A percentile compares a stretch with the other conserved stretches of the same genome.
Evolutionary conservation across 2,888 invertebrate genomes (phyloP).

Genomic region (Notodonta dromedarius): DNA sequence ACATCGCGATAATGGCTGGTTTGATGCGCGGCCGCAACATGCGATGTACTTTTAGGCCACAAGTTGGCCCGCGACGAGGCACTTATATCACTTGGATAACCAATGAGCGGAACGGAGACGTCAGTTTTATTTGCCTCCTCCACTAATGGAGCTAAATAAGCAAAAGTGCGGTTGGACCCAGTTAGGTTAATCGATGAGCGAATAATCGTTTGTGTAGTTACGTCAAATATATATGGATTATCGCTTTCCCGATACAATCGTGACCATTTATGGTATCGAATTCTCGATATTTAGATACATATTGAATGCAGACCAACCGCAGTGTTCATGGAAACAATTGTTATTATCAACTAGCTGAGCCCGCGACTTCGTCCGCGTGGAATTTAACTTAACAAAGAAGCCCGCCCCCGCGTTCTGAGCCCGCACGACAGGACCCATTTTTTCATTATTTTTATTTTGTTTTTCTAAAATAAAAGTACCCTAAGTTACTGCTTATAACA

Average conservation of each 20-base stretch:
- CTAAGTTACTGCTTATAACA: no score
- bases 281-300: neutral
- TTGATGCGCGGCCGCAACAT: no score
- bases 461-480: no score
- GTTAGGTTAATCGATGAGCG: conserved; percentile 16
- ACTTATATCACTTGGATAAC: conserved; percentile 29
- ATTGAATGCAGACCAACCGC: neutral
- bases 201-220: conserved; percentile 2
- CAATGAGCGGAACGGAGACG: conserved; percentile 47
- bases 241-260: neutral
- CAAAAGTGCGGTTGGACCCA: conserved; percentile 26
- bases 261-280: neutral
- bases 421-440: no score
- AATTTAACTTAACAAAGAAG: no score
- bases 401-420: no score
- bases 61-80: conserved; percentile 28
- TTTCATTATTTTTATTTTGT: no score
- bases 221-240: neutral
- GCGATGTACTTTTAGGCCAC: conserved; percentile 20
- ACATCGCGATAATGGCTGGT: no score
- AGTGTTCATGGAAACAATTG: neutral
- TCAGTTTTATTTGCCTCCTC: conserved; percentile 51
- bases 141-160: conserved; percentile 41
- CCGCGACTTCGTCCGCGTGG: no score
- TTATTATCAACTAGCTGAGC: no score